A percentile compares a stretch with the other conserved stretches of the same genome.
These are phyloP conservation scores for Nesospiza acunhae DNA, from an alignment of 2,113 vertebrate genomes.

Conservation along the genomic window DNA sequence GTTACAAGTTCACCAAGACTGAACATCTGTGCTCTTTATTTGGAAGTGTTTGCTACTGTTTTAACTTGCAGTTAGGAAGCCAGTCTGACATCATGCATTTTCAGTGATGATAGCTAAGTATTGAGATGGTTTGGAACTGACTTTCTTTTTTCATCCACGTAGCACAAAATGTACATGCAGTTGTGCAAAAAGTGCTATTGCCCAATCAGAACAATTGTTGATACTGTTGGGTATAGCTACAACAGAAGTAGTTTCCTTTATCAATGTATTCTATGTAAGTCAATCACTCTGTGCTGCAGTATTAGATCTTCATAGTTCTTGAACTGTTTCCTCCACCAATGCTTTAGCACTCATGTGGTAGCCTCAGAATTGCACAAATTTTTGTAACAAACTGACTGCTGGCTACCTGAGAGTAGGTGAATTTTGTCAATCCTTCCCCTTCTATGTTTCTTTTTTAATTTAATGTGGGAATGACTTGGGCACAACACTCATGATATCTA, in stretches of 20 bases:
- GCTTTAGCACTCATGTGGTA: not conserved
- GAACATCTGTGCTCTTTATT: not conserved
- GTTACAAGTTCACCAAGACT: not conserved
- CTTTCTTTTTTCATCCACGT: not conserved
- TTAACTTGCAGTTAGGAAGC: not conserved
- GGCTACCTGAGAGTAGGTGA: not conserved
- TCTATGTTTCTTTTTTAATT: not conserved
- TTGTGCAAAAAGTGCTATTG: not conserved
- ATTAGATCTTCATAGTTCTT: not conserved
- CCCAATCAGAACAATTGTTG: not conserved
- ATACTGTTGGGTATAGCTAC: not conserved
- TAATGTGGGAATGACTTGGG: not conserved
- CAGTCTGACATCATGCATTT: accelerated
- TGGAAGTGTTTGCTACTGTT: not conserved
- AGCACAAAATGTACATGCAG: not conserved
- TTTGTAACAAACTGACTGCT: not conserved
- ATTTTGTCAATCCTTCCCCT: not conserved
- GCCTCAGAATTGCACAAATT: not conserved
- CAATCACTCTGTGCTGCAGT: not conserved
- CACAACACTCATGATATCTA: not conserved
- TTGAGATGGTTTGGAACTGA: not conserved
- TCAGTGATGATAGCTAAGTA: not conserved
- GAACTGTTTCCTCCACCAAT: not conserved
- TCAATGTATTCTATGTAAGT: accelerated
- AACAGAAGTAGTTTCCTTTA: not conserved